Base-by-base conservation (phyloP, 2,888 invertebrate genomes). In the Agapostemon virescens region DNA sequence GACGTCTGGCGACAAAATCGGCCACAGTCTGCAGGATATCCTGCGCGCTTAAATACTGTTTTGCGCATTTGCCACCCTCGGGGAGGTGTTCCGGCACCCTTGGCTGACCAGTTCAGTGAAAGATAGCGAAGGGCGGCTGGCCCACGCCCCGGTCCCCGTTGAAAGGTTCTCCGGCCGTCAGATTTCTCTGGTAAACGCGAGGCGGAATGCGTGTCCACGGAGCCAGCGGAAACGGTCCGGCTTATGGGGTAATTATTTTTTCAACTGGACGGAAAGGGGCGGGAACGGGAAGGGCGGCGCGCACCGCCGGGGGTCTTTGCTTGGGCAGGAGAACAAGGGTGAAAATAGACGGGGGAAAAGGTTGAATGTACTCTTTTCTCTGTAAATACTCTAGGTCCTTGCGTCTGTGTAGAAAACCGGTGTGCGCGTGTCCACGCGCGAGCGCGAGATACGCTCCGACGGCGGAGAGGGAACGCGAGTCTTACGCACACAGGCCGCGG, bases 221-320 rank as follows among this genome's bases (percentile, higher is more conserved):
- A 73, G n/a, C 36, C 33, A 36, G 63, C 80, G 83, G 72, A 85
- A 86, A 81, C 81, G 81, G 78, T 75, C 75, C 77, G 74, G 81
- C 80, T 83, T 83, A 86, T 82, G 73, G 80, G 86, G 83, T 85
- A 87, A 87, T 87, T 86, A 87, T 86, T 86, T 86, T 87, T 86
- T 86, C 82, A 86, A 86, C 75, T 81, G 75, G 79, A 66, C 85
- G 84, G 77, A 77, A 61, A 78, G 74, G 75, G 82, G 69, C 75
- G 81, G 81, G 68, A 78, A 66, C 72, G 73, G 33, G 33, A 72
- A 74, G 80, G 77, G 79, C 63, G 77, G 81, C 58, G 73, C 52
- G 45, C 78, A 67, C 67, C 68, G 55, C 69, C 49, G 74, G 74
- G 79, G 77, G 76, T 74, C 83, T 55, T 74, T 68, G 74, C 74